phyloP scores from a whole-genome alignment of 2,113 vertebrate genomes.

The Connochaetes taurinus region DNA sequence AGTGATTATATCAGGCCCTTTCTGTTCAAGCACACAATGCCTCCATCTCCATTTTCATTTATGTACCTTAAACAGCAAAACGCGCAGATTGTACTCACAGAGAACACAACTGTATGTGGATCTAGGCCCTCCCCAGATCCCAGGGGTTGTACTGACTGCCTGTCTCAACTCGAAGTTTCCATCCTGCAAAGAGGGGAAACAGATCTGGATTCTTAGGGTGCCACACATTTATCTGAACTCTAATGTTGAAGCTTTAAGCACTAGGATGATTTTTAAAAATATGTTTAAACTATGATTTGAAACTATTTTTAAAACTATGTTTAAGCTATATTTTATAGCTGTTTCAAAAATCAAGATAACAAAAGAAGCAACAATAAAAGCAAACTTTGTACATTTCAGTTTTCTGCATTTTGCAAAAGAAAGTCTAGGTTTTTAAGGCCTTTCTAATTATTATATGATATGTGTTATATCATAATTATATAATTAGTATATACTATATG shows the following conservation, averaged over 20 bases:
- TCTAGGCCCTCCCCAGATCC: no score
- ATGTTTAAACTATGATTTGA: not conserved
- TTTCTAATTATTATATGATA: not conserved
- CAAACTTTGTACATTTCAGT: not conserved
- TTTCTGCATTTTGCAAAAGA: not conserved
- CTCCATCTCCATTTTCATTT: not conserved
- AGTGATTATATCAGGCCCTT: not conserved
- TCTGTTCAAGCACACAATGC: not conserved
- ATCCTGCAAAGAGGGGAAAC: not conserved
- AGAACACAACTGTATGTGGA: not conserved
- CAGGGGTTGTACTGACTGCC: no score
- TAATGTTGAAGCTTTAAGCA: not conserved
- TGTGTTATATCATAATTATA: not conserved
- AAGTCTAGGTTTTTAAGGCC: not conserved
- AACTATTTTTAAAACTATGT: not conserved
- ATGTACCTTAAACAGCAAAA: accelerated
- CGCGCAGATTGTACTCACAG: accelerated
- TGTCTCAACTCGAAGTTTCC: not conserved
- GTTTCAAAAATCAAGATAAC: not conserved
- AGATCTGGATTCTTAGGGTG: not conserved
- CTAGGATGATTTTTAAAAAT: not conserved
- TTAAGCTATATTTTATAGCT: not conserved
- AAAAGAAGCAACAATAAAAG: not conserved
- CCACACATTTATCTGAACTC: not conserved
- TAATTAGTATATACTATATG: not conserved